These are phyloP conservation scores for Drosophila triauraria DNA, from an alignment of 1,140 invertebrate genomes.

Conservation along the genomic window DNA sequence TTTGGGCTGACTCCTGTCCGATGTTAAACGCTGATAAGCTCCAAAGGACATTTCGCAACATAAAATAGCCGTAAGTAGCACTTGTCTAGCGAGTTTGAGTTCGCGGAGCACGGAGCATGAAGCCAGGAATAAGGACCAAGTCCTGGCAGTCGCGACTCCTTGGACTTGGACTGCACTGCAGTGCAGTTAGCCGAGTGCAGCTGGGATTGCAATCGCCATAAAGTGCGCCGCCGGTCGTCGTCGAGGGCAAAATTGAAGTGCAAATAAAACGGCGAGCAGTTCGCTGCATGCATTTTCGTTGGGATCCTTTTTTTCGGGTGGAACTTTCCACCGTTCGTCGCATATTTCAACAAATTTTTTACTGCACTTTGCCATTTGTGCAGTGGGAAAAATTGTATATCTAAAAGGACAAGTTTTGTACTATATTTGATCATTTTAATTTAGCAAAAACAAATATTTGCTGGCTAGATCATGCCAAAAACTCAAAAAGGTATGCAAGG, in stretches of 20 bases:
- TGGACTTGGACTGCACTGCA: constrained; percentile 65
- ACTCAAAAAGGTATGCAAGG: neutral
- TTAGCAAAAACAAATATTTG: neutral
- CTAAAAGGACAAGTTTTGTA: neutral
- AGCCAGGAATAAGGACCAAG: constrained; percentile 21
- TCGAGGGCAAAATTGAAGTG: constrained; percentile 81
- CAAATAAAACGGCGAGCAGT: constrained; percentile 77
- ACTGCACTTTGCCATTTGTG: constrained; percentile 70
- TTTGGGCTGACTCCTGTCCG: constrained; percentile 71
- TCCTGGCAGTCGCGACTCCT: constrained; percentile 41
- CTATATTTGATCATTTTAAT: too few relatives aligned
- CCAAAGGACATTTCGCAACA: constrained; percentile 76
- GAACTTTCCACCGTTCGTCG: constrained; percentile 40
- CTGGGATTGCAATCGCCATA: constrained; percentile 80
- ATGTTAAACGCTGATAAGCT: constrained; percentile 75
- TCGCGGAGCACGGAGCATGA: neutral
- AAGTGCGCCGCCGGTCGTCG: constrained; percentile 63
- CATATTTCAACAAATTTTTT: constrained; percentile 73
- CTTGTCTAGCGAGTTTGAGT: constrained; percentile 63
- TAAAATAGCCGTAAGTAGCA: constrained; percentile 80
- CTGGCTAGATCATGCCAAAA: neutral
- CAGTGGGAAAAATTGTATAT: neutral
- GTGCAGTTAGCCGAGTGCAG: constrained; percentile 78
- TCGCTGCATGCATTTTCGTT: constrained; percentile 44
- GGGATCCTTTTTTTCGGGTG: constrained; percentile 28